Evolutionary conservation across 2,113 vertebrate species (phyloP).

Genomic region (Agapornis roseicollis): DNA sequence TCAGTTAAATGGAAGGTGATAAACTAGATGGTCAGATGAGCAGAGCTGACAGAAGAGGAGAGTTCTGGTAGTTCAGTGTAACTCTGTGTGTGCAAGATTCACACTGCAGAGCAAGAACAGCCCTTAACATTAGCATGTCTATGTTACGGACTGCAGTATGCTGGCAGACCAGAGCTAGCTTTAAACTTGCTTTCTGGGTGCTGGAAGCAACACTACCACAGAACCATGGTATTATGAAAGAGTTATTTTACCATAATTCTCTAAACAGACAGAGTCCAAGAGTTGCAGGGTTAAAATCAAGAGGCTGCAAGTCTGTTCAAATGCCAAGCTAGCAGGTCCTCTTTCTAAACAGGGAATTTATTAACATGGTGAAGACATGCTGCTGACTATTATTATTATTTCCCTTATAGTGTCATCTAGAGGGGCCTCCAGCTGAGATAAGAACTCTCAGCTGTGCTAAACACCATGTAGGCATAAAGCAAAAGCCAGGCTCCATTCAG

Average conservation of each 20-base stretch:
- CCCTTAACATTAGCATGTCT: not conserved
- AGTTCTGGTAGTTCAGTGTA: not conserved
- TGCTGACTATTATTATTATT: constrained; percentile 21
- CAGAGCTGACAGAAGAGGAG: not conserved
- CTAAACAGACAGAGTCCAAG: not conserved
- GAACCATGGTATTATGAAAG: not conserved
- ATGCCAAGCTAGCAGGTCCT: not conserved
- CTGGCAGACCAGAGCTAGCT: not conserved
- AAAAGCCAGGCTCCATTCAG: constrained; percentile 15
- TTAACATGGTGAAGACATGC: constrained; percentile 15
- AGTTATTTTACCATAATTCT: not conserved
- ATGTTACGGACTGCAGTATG: fast-evolving
- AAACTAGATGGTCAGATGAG: not conserved
- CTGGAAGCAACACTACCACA: not conserved
- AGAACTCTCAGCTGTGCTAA: constrained; percentile 51
- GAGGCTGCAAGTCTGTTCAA: not conserved
- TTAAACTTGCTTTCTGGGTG: not conserved
- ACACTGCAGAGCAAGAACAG: not conserved
- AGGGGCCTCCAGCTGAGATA: constrained; percentile 15
- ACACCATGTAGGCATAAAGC: not conserved
- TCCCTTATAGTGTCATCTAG: constrained; percentile 3
- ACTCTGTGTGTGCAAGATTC: not conserved
- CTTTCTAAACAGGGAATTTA: not conserved
- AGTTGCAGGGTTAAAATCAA: not conserved
- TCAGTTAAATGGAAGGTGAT: not conserved